phyloP scores from a whole-genome alignment of 2,888 invertebrate species.

The Epinotia demarniana region DNA sequence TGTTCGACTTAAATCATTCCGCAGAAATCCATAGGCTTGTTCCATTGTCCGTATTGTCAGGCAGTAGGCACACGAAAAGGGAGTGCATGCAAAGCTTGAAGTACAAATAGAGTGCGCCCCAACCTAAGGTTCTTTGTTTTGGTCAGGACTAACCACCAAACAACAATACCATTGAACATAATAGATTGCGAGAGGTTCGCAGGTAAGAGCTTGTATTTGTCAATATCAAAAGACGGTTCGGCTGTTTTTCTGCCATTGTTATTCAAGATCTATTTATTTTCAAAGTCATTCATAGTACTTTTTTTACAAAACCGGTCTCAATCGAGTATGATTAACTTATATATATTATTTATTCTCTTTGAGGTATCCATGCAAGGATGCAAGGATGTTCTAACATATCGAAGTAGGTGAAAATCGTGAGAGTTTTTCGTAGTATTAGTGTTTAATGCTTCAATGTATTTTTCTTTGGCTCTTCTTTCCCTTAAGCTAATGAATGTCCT shows the following conservation, averaged over 20 bases:
- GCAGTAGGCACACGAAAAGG: neutral
- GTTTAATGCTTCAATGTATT: neutral
- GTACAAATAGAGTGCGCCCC: neutral
- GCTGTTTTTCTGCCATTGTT: neutral
- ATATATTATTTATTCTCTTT: too few species aligned
- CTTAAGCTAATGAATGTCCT: too few species aligned
- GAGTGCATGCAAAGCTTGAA: neutral
- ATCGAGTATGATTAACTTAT: too few species aligned
- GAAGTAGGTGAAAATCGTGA: too few species aligned
- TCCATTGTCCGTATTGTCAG: neutral
- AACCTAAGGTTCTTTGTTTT: neutral
- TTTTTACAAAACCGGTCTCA: too few species aligned
- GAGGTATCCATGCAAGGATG: too few species aligned
- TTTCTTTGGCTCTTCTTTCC: neutral
- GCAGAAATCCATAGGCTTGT: neutral
- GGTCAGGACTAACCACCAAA: slow-evolving; percentile 3
- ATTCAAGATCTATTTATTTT: neutral
- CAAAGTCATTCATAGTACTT: too few species aligned
- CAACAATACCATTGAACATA: neutral
- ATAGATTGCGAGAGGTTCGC: neutral
- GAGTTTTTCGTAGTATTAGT: too few species aligned
- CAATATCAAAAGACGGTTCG: neutral
- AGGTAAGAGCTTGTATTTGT: slow-evolving; percentile 6
- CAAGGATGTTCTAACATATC: too few species aligned
- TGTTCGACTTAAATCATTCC: neutral